These are phyloP conservation scores for Eumerus sabulonum DNA, from an alignment of 2,888 invertebrate genomes.

Conservation along the genomic window DNA sequence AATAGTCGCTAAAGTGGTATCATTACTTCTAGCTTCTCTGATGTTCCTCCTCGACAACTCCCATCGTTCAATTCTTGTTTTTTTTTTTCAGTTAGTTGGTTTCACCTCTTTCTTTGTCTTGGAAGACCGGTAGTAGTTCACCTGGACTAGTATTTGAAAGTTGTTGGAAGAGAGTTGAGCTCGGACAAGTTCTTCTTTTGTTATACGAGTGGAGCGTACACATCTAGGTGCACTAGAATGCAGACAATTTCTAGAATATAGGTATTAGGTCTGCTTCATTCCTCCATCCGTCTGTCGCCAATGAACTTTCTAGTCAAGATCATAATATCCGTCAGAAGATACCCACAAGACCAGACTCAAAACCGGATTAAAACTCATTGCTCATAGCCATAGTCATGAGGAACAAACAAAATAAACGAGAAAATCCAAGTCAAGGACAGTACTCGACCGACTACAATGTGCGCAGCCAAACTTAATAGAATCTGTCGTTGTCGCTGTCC, in stretches of 20 bases:
- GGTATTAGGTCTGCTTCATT: not conserved
- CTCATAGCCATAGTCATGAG: slow-evolving; percentile 8
- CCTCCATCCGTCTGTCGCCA: too few species aligned
- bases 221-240: slow-evolving; percentile 49
- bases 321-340: slow-evolving; percentile 25
- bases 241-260: not conserved
- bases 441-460: not conserved
- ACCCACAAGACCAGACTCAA: slow-evolving; percentile 5
- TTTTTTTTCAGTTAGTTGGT: slow-evolving; percentile 20
- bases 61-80: slow-evolving; percentile 17
- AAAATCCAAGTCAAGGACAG: slow-evolving; percentile 59
- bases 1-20: slow-evolving; percentile 67
- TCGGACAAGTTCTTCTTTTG: slow-evolving; percentile 49
- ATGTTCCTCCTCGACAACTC: slow-evolving; percentile 20
- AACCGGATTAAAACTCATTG: slow-evolving; percentile 46
- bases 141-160: slow-evolving; percentile 50
- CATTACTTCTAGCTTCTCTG: slow-evolving; percentile 41
- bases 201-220: slow-evolving; percentile 14
- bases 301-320: slow-evolving; percentile 52
- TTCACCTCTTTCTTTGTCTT: slow-evolving; percentile 38
- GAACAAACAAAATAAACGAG: not conserved
- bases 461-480: not conserved
- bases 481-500: too few species aligned
- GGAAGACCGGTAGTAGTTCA: slow-evolving; percentile 57
- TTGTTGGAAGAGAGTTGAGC: slow-evolving; percentile 34